These are phyloP conservation scores for Aphyosemion australe DNA, from an alignment of 2,113 vertebrate genomes.

Conservation along the genomic window DNA sequence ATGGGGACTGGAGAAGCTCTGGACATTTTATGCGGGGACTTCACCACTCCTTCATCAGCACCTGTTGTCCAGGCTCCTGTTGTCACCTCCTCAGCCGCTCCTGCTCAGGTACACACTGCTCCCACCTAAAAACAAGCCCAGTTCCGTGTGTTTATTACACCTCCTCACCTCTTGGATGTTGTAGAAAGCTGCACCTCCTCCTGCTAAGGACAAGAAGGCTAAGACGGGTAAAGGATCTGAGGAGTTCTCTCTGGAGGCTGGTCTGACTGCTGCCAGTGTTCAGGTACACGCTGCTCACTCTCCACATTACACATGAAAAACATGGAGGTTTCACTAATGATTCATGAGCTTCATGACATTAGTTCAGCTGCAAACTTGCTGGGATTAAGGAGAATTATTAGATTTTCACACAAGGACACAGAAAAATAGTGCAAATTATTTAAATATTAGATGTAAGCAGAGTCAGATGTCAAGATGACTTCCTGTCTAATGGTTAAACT, in stretches of 20 bases:
- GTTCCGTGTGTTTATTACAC: not conserved
- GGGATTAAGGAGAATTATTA: no score
- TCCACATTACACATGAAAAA: no score
- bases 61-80: constrained; percentile 14
- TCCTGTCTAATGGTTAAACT: no score
- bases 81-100: not conserved
- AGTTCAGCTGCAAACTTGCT: no score
- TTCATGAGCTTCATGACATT: no score
- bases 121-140: not conserved
- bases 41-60: not conserved
- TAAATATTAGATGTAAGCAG: no score
- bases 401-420: no score
- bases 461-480: no score
- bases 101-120: constrained; percentile 4
- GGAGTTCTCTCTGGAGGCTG: constrained; percentile 50
- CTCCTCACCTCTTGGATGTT: not conserved
- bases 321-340: no score
- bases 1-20: constrained; percentile 10
- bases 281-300: constrained; percentile 13
- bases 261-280: constrained; percentile 22
- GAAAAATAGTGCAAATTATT: no score
- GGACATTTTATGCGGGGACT: constrained; percentile 36
- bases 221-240: constrained; percentile 32
- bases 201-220: constrained; percentile 65
- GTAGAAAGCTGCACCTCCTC: constrained; percentile 52